Evolutionary conservation across 2,113 vertebrate species (phyloP), one percentile per base, ranked within the genome.

Genomic region (Pseudopipra pipra): DNA sequence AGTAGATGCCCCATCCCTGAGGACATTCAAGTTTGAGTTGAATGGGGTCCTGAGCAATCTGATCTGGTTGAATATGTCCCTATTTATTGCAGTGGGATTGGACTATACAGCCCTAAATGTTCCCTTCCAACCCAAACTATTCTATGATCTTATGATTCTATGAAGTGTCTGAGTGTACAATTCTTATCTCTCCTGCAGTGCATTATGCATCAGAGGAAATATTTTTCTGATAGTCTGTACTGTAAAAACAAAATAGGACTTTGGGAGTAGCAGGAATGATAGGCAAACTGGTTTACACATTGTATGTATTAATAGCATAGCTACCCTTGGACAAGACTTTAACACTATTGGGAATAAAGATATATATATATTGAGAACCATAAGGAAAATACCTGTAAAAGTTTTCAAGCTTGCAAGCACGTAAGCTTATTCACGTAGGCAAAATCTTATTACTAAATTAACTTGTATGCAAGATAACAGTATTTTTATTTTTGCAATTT

Each of bases 11-110:
- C 13, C 43, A 61, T 14, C 16, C 22, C 43, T 47, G 22, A 21
- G 25, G 80, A 52, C 8, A 22, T 73, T 41, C 13, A 22, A 58
- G 28, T 30, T 30, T 0, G 0, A 8, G 13, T 25, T 73, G 33
- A 4, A 41, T 0, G 0, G 6, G 5, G 6, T 7, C 74, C 33
- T 58, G 33, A 37, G 43, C 15, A 92, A 27, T 11, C 25, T 30
- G 25, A 37, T 13, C 13, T 47, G 6, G 6, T 43, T 23, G 24
- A 63, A 68, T 55, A 73, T 28, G 11, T 28, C 31, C n/a, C 20
- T 82, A 21, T 2, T n/a, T 3, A 8, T 31, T 23, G 23, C 16
- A 43, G 19, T 17, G 17, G 5, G 5, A 5, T 78, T 78, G 44
- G 27, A 22, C 7, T 24, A 39, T 9, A n/a, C 28, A 31, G 0